A percentile compares a stretch with the other conserved stretches of the same genome.
phyloP scores from a whole-genome alignment of 1,140 invertebrate genomes.

The Drosophila grimshawi region DNA sequence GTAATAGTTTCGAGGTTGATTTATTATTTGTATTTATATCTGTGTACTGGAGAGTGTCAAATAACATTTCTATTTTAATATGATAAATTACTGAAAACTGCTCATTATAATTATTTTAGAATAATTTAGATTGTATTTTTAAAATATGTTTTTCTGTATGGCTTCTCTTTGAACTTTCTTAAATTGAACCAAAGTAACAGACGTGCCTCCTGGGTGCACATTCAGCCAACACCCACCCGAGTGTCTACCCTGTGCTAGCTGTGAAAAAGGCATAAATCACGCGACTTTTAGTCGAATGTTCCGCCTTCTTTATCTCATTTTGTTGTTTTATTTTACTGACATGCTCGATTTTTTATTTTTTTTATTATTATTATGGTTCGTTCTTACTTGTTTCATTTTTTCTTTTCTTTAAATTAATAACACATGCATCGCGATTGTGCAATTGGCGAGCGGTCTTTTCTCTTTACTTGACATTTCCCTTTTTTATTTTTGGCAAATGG shows the following conservation, averaged over 20 bases:
- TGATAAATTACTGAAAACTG: too few species aligned
- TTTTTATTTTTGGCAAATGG: slow-evolving; percentile 37
- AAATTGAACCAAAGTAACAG: slow-evolving; percentile 34
- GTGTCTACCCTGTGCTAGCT: slow-evolving; percentile 7
- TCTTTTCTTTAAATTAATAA: slow-evolving; percentile 47
- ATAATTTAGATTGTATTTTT: background rate
- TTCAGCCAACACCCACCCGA: slow-evolving; percentile 19
- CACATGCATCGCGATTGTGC: slow-evolving; percentile 58
- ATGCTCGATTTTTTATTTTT: slow-evolving; percentile 41
- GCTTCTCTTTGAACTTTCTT: background rate
- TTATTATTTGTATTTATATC: background rate
- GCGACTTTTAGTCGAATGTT: slow-evolving; percentile 48
- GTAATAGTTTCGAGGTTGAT: slow-evolving; percentile 17
- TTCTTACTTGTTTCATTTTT: slow-evolving; percentile 5
- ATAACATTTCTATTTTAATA: too few species aligned
- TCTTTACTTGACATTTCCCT: slow-evolving; percentile 13
- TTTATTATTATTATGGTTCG: slow-evolving; percentile 23
- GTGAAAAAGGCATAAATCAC: slow-evolving; percentile 44
- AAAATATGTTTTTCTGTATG: background rate
- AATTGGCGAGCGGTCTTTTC: slow-evolving; percentile 45
- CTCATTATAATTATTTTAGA: too few species aligned
- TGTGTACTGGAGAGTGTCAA: background rate
- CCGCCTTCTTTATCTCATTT: slow-evolving; percentile 44
- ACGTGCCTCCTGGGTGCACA: slow-evolving; percentile 29
- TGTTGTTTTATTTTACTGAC: slow-evolving; percentile 32